A percentile compares a stretch with the other conserved stretches of the same genome.
These are phyloP conservation scores for Melanotaenia maccullochi DNA, from an alignment of 2,797 vertebrate species.

Conservation along the genomic window DNA sequence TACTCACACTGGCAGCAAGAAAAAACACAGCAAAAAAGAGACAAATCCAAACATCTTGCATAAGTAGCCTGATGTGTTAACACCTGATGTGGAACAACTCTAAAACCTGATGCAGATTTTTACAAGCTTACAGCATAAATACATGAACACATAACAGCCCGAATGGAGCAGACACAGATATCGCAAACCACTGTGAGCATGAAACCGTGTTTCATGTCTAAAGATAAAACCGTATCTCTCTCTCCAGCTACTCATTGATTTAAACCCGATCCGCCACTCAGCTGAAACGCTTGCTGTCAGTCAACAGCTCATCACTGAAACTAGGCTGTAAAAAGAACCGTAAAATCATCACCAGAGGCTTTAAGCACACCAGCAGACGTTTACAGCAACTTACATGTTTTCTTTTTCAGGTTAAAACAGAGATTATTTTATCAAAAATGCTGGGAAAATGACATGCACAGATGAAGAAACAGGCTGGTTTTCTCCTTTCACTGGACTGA, in stretches of 20 bases:
- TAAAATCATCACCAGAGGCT: neutral
- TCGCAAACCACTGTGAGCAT: neutral
- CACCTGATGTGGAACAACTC: neutral
- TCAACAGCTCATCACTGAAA: conserved; percentile 25
- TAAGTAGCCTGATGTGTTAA: conserved; percentile 3
- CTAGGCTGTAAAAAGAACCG: conserved; percentile 13
- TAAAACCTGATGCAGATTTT: neutral
- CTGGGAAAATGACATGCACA: neutral
- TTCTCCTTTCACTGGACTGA: conserved; percentile 8
- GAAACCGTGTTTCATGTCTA: conserved; percentile 3
- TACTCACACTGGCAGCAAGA: conserved; percentile 11
- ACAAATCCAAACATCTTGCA: conserved; percentile 23
- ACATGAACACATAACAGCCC: neutral
- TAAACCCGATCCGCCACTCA: neutral
- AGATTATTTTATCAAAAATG: too few species aligned
- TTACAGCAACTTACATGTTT: neutral
- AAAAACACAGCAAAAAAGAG: conserved; percentile 9
- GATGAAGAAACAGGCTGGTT: neutral
- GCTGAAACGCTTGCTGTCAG: conserved; percentile 44
- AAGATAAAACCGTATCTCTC: conserved; percentile 3
- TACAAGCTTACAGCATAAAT: neutral
- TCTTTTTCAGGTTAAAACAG: too few species aligned
- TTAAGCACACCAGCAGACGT: neutral
- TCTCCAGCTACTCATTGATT: conserved; percentile 11
- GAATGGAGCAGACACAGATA: conserved; percentile 5